Evolutionary conservation across 2,113 vertebrate species (phyloP).

Genomic region (Lethenteron reissneri): DNA sequence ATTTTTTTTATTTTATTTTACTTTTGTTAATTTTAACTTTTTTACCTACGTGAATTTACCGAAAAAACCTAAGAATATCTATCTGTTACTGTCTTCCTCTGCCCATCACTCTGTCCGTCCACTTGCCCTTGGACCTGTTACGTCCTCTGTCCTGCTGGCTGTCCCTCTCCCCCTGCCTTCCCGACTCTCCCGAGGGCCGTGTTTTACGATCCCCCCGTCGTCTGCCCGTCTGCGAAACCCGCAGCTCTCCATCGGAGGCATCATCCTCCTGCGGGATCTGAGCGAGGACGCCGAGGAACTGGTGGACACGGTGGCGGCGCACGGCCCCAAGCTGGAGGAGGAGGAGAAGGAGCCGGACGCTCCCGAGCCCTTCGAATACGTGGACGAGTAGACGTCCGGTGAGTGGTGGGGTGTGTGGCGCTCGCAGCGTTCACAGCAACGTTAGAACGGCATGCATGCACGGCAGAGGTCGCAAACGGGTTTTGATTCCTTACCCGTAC

Average conservation of each 20-base stretch:
- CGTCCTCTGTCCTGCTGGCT: neutral
- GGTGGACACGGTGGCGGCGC: conserved; percentile 82
- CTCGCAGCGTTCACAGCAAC: neutral
- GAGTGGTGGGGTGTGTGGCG: neutral
- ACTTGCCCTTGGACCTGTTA: neutral
- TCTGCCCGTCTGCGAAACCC: neutral
- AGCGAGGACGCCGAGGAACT: conserved; percentile 85
- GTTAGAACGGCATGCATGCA: no score
- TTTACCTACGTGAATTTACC: no score
- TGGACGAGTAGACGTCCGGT: conserved; percentile 44
- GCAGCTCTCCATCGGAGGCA: conserved; percentile 78
- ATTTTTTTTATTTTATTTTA: no score
- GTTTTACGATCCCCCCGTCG: neutral
- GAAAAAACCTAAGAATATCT: no score
- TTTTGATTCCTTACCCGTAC: no score
- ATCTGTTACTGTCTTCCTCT: neutral
- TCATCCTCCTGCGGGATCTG: conserved; percentile 90
- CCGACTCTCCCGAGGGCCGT: neutral
- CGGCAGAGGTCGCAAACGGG: no score
- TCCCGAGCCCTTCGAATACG: conserved; percentile 88
- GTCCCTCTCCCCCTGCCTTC: neutral
- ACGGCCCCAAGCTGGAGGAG: conserved; percentile 88
- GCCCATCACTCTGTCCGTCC: neutral
- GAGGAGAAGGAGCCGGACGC: conserved; percentile 92
- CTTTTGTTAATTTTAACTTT: no score